Conservation (phyloP, 2,797 vertebrate species). For the Pseudochirops corinnae region DNA sequence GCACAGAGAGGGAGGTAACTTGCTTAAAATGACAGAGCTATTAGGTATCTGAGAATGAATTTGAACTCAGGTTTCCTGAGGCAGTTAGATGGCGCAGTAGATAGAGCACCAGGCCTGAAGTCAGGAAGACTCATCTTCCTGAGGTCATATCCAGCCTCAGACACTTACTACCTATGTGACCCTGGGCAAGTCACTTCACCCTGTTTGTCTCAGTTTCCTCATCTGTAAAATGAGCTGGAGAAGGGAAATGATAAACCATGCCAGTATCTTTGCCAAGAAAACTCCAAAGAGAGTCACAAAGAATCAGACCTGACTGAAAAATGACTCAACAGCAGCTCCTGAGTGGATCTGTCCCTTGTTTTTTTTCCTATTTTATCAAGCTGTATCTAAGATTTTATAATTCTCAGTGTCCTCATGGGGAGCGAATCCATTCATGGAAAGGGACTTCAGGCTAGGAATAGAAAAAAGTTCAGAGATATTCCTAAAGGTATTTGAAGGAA, state of each 20-base stretch:
- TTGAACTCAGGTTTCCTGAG: not conserved
- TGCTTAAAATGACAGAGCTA: not conserved
- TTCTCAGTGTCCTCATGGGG: not conserved
- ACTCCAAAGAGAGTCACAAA: not conserved
- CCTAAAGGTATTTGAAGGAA: not conserved
- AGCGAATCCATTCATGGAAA: not conserved
- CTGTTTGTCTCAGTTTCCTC: not conserved
- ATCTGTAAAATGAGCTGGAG: not conserved
- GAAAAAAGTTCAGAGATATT: not conserved
- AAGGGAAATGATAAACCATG: not conserved
- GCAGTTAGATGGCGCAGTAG: no score
- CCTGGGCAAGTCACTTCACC: not conserved
- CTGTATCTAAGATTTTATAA: not conserved
- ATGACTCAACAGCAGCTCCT: not conserved
- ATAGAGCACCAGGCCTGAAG: no score
- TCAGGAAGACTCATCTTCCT: not conserved
- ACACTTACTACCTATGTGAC: not conserved
- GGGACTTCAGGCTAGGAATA: not conserved
- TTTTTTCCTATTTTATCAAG: not conserved
- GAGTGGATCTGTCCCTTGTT: not conserved
- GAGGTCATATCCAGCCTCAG: not conserved
- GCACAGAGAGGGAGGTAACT: not conserved
- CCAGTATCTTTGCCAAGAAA: not conserved
- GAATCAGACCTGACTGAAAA: not conserved
- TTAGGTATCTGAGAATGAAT: not conserved